Conservation (phyloP, 2,113 vertebrate genomes). For the Scomber colias region DNA sequence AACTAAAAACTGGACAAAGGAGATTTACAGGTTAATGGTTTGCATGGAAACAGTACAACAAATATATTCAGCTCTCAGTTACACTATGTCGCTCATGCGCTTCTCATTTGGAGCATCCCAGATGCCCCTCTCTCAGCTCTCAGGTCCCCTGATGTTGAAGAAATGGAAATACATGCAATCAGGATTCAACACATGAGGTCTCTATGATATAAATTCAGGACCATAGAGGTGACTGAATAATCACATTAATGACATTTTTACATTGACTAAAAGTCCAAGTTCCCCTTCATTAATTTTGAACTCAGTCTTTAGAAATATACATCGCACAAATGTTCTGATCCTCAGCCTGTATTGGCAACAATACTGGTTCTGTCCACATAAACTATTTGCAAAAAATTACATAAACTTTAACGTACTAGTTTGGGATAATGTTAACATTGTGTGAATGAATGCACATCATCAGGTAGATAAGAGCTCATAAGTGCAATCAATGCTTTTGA, state of each 20-base stretch:
- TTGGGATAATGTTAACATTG: slow-evolving; percentile 61
- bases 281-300: slow-evolving; percentile 82
- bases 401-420: slow-evolving; percentile 31
- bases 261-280: slow-evolving; percentile 80
- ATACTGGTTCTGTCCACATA: slow-evolving; percentile 8
- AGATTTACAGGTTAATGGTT: neutral
- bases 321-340: slow-evolving; percentile 3
- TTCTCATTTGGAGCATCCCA: slow-evolving; percentile 45
- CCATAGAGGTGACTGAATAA: slow-evolving; percentile 81
- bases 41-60: neutral
- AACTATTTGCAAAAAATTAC: slow-evolving; percentile 50
- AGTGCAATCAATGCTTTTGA: slow-evolving; percentile 73
- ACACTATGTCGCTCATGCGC: slow-evolving; percentile 39
- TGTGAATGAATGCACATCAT: slow-evolving; percentile 68
- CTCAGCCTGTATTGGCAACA: slow-evolving; percentile 18
- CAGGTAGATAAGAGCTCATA: slow-evolving; percentile 56
- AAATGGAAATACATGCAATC: slow-evolving; percentile 78
- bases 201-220: slow-evolving; percentile 80
- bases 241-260: slow-evolving; percentile 84
- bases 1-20: neutral
- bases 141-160: slow-evolving; percentile 57
- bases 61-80: slow-evolving; percentile 28
- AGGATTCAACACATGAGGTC: slow-evolving; percentile 78
- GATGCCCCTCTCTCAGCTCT: slow-evolving; percentile 35
- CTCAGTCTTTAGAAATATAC: slow-evolving; percentile 56